These are phyloP conservation scores for Hoplostethus mediterraneus DNA, from an alignment of 2,797 vertebrate species.

Conservation along the genomic window DNA sequence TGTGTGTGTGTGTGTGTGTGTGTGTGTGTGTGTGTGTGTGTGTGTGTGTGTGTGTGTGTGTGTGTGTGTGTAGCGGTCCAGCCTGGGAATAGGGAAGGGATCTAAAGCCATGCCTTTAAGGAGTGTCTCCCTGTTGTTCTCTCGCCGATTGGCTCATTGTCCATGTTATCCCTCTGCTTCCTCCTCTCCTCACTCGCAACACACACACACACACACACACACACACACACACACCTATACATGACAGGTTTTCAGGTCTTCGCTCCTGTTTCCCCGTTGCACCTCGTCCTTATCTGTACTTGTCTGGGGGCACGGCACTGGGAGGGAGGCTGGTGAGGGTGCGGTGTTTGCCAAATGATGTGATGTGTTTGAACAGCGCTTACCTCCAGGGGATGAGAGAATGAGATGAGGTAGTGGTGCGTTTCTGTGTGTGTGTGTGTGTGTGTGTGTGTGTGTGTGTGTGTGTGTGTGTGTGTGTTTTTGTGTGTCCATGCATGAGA, in stretches of 20 bases:
- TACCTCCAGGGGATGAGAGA: constrained; percentile 59
- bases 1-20: not conserved
- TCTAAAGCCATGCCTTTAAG: constrained; percentile 3
- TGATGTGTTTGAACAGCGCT: constrained; percentile 75
- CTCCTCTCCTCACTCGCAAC: constrained; percentile 17
- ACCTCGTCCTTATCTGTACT: constrained; percentile 46
- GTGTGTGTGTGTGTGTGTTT: constrained; percentile 21
- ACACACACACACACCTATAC: constrained; percentile 11
- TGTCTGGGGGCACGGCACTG: constrained; percentile 18
- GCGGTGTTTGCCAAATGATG: constrained; percentile 68
- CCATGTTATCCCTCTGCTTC: constrained; percentile 43
- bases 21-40: constrained; percentile 3
- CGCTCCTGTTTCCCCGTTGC: not conserved
- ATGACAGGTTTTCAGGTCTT: constrained; percentile 23
- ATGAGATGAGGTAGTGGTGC: constrained; percentile 46
- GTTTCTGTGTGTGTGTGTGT: constrained; percentile 13
- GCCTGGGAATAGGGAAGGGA: constrained; percentile 4
- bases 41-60: not conserved
- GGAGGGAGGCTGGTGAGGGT: constrained; percentile 36
- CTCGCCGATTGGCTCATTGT: constrained; percentile 49
- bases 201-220: constrained; percentile 22
- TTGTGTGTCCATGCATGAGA: no score
- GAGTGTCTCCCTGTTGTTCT: constrained; percentile 27
- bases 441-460: constrained; percentile 31
- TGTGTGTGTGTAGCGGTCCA: not conserved